Evolutionary conservation across 2,113 vertebrate genomes (phyloP), one percentile per base, ranked within the genome.

Genomic region (Notechis scutatus): DNA sequence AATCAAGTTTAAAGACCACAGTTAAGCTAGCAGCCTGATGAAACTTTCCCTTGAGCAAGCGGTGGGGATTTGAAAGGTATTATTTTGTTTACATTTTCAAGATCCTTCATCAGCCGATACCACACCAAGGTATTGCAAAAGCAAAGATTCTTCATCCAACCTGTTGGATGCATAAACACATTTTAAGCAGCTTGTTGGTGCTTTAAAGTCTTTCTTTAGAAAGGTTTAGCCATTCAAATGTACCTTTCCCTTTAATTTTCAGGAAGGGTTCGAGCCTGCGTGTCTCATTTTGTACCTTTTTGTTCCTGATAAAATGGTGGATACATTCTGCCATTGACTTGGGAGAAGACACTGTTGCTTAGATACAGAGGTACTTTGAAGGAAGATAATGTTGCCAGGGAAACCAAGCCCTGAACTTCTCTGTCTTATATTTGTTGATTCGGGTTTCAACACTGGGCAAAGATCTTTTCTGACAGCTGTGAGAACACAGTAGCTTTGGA

Each of bases 341-440:
- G 89, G 90, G 86, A 95, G 93, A 95, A 89, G 87, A 90, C 87
- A 56, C 34, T 24, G 95, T 95, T 96, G 95, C 96, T 94, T 94
- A 91, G 97, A 92, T 94, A 96, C 94, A 14, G 0, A 89, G 94
- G 93, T 93, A 95, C 94, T 96, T 93, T 94, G 88, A 94, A 74
- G 42, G 81, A 85, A 95, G 95, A 91, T 94, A 86, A 91, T 1
- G 96, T 97, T 97, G 96, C 94, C 96, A 97, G 89, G 97, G 97
- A 97, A 97, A 97, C 96, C 91, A 90, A 95, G 91, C 94, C 93
- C 89, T 93, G 95, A 21, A 94, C 96, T 95, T 96, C 90, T 94
- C 89, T 93, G 95, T 92, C 95, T 91, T 95, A 56, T 57, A 89
- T 89, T 55, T 0, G 1, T 50, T 54, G 90, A 92, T 92, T 0